Evolutionary conservation across 1,140 invertebrate genomes (phyloP).

Genomic region (Drosophila orosa): DNA sequence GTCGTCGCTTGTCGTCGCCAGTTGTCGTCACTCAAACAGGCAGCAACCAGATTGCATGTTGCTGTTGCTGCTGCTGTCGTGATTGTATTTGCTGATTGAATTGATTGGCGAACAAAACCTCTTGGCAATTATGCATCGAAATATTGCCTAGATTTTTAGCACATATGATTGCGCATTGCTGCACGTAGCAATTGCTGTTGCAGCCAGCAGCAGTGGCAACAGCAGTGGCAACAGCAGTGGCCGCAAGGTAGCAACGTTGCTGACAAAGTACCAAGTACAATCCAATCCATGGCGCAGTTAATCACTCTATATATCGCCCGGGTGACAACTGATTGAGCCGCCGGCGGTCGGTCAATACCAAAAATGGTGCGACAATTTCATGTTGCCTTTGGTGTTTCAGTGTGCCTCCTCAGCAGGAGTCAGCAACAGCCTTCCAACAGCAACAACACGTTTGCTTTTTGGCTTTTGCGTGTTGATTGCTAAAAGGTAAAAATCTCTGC

Average conservation of each 20-base stretch:
- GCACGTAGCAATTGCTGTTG: constrained; percentile 55
- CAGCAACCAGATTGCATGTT: constrained; percentile 51
- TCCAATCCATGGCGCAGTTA: constrained; percentile 71
- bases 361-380: constrained; percentile 80
- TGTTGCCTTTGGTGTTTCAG: constrained; percentile 53
- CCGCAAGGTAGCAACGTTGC: not conserved
- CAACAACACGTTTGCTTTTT: constrained; percentile 73
- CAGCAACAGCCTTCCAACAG: not conserved
- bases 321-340: constrained; percentile 81
- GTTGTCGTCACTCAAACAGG: constrained; percentile 61
- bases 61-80: constrained; percentile 33
- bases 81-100: constrained; percentile 72
- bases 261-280: constrained; percentile 43
- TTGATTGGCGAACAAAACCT: constrained; percentile 65
- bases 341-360: constrained; percentile 75
- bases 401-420: constrained; percentile 28
- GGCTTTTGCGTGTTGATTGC: constrained; percentile 80
- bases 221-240: not conserved
- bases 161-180: constrained; percentile 69
- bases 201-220: not conserved
- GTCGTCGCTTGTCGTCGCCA: constrained; percentile 59
- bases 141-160: constrained; percentile 72
- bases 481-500: constrained; percentile 46
- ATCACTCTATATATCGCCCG: constrained; percentile 80
- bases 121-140: constrained; percentile 77